A percentile compares a stretch with the other conserved stretches of the same genome.
Evolutionary conservation across 2,113 vertebrate genomes (phyloP).

Genomic region (Piprites chloris): DNA sequence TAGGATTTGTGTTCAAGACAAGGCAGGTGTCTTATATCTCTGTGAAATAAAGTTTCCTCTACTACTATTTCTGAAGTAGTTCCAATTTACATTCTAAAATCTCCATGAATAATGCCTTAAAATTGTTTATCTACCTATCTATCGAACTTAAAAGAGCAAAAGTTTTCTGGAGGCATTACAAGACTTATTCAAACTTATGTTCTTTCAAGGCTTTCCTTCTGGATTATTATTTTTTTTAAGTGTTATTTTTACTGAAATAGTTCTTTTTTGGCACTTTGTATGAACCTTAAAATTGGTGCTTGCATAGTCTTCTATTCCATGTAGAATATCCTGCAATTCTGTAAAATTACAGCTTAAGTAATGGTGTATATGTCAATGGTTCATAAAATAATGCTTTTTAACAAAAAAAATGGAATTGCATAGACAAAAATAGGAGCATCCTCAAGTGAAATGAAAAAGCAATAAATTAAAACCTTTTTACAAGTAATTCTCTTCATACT

Average conservation of each 20-base stretch:
- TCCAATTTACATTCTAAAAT: background rate
- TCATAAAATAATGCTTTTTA: background rate
- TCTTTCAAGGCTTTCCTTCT: background rate
- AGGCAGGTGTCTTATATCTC: background rate
- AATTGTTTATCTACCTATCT: no score
- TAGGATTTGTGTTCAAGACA: background rate
- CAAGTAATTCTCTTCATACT: background rate
- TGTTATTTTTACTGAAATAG: background rate
- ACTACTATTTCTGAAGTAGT: background rate
- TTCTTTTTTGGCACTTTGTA: background rate
- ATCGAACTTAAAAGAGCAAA: background rate
- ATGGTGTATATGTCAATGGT: background rate
- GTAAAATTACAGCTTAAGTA: background rate
- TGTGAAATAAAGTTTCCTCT: background rate
- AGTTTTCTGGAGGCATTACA: background rate
- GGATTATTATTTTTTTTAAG: background rate
- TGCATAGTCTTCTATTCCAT: background rate
- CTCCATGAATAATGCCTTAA: background rate
- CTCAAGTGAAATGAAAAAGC: slow-evolving; percentile 9
- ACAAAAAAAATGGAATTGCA: background rate
- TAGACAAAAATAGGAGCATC: background rate
- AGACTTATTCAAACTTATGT: background rate
- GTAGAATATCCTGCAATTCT: background rate
- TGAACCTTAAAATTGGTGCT: background rate
- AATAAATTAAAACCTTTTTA: slow-evolving; percentile 38